phyloP scores from a whole-genome alignment of 2,797 vertebrate genomes.

The Muscicapa striata region DNA sequence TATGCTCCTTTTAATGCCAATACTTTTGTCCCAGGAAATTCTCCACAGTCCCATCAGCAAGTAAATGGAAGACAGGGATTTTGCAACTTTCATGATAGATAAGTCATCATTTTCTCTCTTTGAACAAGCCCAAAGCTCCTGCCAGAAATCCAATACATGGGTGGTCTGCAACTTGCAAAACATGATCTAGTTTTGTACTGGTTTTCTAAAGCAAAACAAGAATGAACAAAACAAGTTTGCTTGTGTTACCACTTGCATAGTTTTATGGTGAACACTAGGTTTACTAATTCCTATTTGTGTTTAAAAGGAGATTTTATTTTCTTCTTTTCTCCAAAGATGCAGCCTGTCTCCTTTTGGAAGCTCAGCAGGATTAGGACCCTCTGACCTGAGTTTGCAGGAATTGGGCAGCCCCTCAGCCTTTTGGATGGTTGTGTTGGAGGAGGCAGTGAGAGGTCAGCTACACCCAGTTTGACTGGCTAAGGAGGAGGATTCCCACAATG shows the following conservation, averaged over 20 bases:
- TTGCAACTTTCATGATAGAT: neutral
- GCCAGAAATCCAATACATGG: neutral
- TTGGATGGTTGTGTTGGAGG: neutral
- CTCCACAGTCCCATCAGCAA: constrained; percentile 50
- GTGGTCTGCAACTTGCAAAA: neutral
- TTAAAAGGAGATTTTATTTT: neutral
- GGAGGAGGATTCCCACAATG: neutral
- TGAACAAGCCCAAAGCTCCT: neutral
- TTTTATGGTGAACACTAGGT: neutral
- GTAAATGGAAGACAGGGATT: constrained; percentile 50
- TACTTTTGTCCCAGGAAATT: constrained; percentile 53
- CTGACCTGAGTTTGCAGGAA: neutral
- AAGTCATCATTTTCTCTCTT: constrained; percentile 20
- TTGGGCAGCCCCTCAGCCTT: neutral
- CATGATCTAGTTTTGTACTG: neutral
- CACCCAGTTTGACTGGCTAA: neutral
- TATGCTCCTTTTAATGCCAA: constrained; percentile 5
- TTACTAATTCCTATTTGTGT: neutral
- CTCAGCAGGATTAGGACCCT: neutral
- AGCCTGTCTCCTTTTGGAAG: neutral
- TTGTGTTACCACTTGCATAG: neutral
- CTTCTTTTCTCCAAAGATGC: neutral
- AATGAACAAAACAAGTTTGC: neutral
- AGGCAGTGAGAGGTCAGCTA: neutral
- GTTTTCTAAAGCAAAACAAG: neutral